These are phyloP conservation scores for Hypotaenidia philippensis DNA, from an alignment of 2,797 vertebrate genomes.

Conservation along the genomic window DNA sequence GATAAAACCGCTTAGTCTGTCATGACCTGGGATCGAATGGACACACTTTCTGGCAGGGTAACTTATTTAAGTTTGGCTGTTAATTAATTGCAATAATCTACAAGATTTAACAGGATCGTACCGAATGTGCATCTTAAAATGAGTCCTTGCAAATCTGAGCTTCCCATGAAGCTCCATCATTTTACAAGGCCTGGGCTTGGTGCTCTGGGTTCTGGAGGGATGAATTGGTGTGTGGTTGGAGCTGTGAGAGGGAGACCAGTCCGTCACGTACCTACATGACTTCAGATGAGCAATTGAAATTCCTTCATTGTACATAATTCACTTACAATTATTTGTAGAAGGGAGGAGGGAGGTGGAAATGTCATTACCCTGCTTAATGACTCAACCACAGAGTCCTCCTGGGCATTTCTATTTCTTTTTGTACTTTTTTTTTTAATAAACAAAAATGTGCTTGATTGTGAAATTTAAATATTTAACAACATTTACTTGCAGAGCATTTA, in stretches of 20 bases:
- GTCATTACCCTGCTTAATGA: constrained; percentile 20
- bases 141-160: neutral
- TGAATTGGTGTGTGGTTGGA: neutral
- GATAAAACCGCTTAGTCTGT: neutral
- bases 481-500: constrained; percentile 13
- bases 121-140: neutral
- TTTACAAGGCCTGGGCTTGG: neutral
- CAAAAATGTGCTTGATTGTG: neutral
- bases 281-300: neutral
- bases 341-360: constrained; percentile 21
- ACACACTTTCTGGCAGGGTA: neutral
- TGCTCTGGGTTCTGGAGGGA: neutral
- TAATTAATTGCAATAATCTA: neutral
- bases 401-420: neutral
- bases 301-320: neutral
- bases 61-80: neutral
- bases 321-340: neutral
- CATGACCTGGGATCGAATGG: neutral
- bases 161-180: neutral
- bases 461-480: constrained; percentile 49
- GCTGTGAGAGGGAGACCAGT: neutral
- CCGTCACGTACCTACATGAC: neutral
- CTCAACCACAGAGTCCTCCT: neutral
- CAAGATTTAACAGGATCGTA: neutral
- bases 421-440: neutral